These are phyloP conservation scores for Arctia plantaginis DNA, from an alignment of 2,888 invertebrate genomes.

Conservation along the genomic window DNA sequence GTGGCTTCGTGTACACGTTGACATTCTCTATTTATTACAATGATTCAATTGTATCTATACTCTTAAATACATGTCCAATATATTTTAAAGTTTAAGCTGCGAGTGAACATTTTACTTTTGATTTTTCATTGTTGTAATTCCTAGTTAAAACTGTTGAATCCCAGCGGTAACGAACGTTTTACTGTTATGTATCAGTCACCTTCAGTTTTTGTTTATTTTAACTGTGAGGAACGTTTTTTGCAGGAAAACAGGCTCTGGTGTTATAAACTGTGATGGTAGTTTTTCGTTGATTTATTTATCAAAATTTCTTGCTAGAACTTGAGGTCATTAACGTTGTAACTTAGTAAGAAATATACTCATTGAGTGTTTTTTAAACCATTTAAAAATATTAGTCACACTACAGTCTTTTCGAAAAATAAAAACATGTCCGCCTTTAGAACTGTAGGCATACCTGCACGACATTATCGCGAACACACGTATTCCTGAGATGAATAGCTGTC, in stretches of 20 bases:
- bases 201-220: conserved; percentile 31
- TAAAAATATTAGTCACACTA: background rate
- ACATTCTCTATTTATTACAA: conserved; percentile 44
- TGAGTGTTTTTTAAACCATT: background rate
- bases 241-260: conserved; percentile 25
- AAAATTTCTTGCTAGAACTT: conserved; percentile 16
- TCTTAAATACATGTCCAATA: conserved; percentile 12
- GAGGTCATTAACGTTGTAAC: conserved; percentile 1
- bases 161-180: conserved; percentile 29
- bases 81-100: background rate
- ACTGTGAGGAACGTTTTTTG: conserved; percentile 40
- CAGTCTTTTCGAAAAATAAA: background rate
- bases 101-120: background rate
- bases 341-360: background rate
- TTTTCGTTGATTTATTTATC: conserved; percentile 38
- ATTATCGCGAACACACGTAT: conserved; percentile 35
- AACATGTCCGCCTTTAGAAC: background rate
- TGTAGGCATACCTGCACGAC: conserved; percentile 15
- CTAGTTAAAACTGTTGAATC: conserved; percentile 22
- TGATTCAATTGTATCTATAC: conserved; percentile 18
- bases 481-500: conserved; percentile 27
- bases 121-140: conserved; percentile 29
- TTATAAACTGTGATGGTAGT: conserved; percentile 28
- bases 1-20: conserved; percentile 43
- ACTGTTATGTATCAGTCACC: conserved; percentile 43